These are phyloP conservation scores for Hedya salicella DNA, from an alignment of 2,888 invertebrate genomes.

Conservation along the genomic window DNA sequence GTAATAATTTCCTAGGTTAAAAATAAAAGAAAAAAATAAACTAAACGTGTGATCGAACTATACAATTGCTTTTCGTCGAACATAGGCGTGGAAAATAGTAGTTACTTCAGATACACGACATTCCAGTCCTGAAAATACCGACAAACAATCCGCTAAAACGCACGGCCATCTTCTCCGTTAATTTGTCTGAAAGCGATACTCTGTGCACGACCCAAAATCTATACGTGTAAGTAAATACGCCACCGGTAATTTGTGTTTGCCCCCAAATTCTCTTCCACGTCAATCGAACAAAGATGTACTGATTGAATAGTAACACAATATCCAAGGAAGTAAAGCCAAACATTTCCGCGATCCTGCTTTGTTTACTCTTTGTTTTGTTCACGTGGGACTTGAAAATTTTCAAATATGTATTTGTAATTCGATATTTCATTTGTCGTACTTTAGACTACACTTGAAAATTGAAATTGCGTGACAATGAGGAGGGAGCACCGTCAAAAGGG, in stretches of 20 bases:
- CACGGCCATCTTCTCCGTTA: constrained; percentile 53
- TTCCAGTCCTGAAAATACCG: constrained; percentile 24
- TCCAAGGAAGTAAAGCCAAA: constrained; percentile 57
- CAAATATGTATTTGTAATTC: background rate
- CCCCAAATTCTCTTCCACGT: constrained; percentile 57
- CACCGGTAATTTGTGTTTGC: constrained; percentile 65
- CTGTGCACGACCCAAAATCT: constrained; percentile 56
- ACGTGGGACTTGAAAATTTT: constrained; percentile 2
- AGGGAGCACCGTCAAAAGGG: too few relatives aligned
- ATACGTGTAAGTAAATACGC: constrained; percentile 68
- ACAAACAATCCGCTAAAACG: constrained; percentile 37
- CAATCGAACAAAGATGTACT: constrained; percentile 65
- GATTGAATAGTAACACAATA: constrained; percentile 76
- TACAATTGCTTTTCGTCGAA: background rate
- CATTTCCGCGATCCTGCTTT: constrained; percentile 48
- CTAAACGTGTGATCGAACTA: too few relatives aligned
- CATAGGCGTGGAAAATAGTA: constrained; percentile 10
- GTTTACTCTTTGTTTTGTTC: constrained; percentile 30
- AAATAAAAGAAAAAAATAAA: too few relatives aligned
- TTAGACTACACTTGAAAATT: too few relatives aligned
- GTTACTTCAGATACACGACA: constrained; percentile 9
- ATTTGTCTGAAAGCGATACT: constrained; percentile 71
- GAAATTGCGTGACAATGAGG: too few relatives aligned
- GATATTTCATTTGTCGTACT: too few relatives aligned
- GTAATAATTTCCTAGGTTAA: too few relatives aligned